Evolutionary conservation across 2,113 vertebrate species (phyloP).

Genomic region (western clawed frog (Xenopus tropicalis)): DNA sequence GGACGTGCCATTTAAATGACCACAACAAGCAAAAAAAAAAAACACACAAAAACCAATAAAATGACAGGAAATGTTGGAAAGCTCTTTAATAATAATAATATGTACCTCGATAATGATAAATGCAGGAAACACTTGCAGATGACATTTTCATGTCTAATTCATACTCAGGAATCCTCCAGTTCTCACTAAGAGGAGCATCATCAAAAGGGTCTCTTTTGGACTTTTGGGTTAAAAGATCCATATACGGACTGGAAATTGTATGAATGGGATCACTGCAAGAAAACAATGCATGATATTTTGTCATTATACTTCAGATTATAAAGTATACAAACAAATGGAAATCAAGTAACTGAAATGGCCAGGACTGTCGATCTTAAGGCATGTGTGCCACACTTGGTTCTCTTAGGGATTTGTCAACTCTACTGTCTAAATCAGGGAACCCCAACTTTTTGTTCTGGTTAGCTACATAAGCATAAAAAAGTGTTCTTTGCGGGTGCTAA

Average conservation of each 20-base stretch:
- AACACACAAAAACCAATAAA: too few relatives aligned
- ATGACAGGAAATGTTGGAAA: too few relatives aligned
- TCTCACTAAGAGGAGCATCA: slow-evolving; percentile 49
- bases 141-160: slow-evolving; percentile 62
- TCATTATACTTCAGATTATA: background rate
- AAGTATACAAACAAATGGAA: background rate
- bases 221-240: slow-evolving; percentile 59
- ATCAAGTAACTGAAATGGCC: background rate
- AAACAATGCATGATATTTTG: background rate
- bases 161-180: slow-evolving; percentile 58
- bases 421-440: too few relatives aligned
- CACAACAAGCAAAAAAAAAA: too few relatives aligned
- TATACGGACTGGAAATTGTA: slow-evolving; percentile 58
- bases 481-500: too few relatives aligned
- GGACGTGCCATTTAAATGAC: too few relatives aligned
- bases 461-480: too few relatives aligned
- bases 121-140: slow-evolving; percentile 55
- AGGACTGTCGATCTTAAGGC: too few relatives aligned
- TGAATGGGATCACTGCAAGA: slow-evolving; percentile 60
- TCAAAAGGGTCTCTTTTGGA: slow-evolving; percentile 61
- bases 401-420: too few relatives aligned
- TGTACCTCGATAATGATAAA: slow-evolving; percentile 60
- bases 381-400: too few relatives aligned
- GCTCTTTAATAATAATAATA: too few relatives aligned
- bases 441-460: too few relatives aligned